A percentile compares a stretch with the other conserved stretches of the same genome.
Evolutionary conservation across 2,888 invertebrate species (phyloP).

Genomic region (Phrixothrix hirtus): DNA sequence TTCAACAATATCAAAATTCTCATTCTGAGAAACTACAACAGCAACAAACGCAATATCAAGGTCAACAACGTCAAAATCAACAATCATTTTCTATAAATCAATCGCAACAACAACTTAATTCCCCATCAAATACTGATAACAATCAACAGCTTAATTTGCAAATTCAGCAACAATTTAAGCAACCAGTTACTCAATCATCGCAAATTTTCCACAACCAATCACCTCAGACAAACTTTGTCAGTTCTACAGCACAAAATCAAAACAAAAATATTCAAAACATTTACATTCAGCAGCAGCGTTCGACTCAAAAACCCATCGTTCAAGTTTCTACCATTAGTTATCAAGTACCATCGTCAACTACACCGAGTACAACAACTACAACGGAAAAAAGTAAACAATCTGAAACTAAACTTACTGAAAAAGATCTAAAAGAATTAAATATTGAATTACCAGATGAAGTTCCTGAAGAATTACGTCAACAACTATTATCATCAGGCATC

Average conservation of each 20-base stretch:
- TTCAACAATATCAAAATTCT: conserved; percentile 1
- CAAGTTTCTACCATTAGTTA: conserved; percentile 53
- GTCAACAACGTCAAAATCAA: conserved; percentile 26
- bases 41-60: not conserved
- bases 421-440: conserved; percentile 63
- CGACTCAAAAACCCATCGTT: conserved; percentile 33
- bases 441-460: conserved; percentile 80
- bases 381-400: conserved; percentile 32
- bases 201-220: conserved; percentile 42
- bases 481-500: conserved; percentile 82
- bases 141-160: not conserved
- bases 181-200: conserved; percentile 51
- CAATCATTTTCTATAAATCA: conserved; percentile 14
- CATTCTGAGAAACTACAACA: conserved; percentile 41
- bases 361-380: conserved; percentile 59
- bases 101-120: conserved; percentile 11
- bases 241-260: not conserved
- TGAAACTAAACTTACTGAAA: conserved; percentile 57
- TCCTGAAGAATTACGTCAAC: conserved; percentile 82
- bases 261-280: conserved; percentile 5
- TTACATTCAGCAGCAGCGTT: conserved; percentile 11
- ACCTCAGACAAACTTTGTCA: conserved; percentile 23
- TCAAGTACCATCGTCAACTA: conserved; percentile 53
- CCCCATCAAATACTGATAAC: conserved; percentile 26
- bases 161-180: conserved; percentile 54